Conservation (phyloP, 2,113 vertebrate genomes). For the Camelus dromedarius region DNA sequence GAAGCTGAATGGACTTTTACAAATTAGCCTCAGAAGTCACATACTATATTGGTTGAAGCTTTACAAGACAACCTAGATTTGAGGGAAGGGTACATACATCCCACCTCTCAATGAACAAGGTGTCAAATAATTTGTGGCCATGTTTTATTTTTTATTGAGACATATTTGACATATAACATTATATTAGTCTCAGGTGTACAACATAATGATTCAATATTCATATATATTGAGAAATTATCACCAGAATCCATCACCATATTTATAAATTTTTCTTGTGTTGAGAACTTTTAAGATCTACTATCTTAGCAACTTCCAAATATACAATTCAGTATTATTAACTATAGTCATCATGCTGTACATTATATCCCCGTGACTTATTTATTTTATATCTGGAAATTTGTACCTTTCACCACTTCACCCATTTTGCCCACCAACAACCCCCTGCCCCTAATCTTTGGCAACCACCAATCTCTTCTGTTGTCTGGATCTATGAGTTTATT, state of each 20-base stretch:
- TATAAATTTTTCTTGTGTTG: not conserved
- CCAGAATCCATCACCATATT: not conserved
- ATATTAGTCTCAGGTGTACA: not conserved
- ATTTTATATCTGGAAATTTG: conserved; percentile 2
- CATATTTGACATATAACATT: not conserved
- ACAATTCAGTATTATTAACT: not conserved
- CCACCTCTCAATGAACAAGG: not conserved
- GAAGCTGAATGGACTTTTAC: not conserved
- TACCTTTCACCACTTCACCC: not conserved
- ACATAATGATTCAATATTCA: not conserved
- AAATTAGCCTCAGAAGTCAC: not conserved
- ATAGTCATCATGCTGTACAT: not conserved
- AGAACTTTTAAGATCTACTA: not conserved
- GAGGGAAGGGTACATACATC: not conserved
- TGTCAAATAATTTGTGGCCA: not conserved
- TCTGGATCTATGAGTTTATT: not conserved
- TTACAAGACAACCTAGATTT: not conserved
- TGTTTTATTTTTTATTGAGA: not conserved
- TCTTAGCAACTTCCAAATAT: not conserved
- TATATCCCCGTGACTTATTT: not conserved
- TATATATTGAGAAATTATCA: not conserved
- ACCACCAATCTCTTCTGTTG: not conserved
- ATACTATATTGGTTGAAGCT: not conserved
- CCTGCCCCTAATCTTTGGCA: not conserved
- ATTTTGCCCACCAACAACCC: not conserved